Evolutionary conservation across 23 tunicate species (phyloP).

Genomic region (Clavelina lepadiformis): DNA sequence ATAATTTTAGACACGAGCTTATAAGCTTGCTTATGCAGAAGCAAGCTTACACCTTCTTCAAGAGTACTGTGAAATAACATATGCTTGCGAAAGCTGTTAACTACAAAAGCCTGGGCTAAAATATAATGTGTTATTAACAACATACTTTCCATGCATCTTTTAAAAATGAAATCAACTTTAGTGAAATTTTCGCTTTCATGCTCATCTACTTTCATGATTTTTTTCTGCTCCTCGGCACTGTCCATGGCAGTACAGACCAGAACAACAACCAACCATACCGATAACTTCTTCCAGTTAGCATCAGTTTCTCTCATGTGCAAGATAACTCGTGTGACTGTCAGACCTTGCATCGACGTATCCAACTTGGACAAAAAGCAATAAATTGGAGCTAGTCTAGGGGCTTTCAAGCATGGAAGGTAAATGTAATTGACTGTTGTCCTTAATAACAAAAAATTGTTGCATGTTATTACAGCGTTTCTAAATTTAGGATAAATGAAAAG

Average conservation of each 20-base stretch:
- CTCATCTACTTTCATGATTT: neutral
- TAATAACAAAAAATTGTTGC: too few species aligned
- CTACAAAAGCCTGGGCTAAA: neutral
- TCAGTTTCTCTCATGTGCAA: slow-evolving; percentile 3
- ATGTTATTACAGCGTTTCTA: too few species aligned
- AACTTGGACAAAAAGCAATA: slow-evolving; percentile 3
- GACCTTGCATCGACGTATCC: slow-evolving; percentile 12
- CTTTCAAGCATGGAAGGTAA: too few species aligned
- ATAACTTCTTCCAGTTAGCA: slow-evolving; percentile 11
- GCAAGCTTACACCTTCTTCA: too few species aligned
- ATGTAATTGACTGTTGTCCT: too few species aligned
- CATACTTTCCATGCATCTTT: slow-evolving; percentile 23
- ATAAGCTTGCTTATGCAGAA: too few species aligned
- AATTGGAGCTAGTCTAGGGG: too few species aligned
- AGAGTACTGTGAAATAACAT: too few species aligned
- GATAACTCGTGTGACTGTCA: slow-evolving; percentile 11
- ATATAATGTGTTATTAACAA: neutral
- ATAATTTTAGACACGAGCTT: neutral
- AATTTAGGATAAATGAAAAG: too few species aligned
- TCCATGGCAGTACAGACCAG: neutral
- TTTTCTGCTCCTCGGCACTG: neutral
- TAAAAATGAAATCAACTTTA: slow-evolving; percentile 2
- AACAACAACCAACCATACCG: slow-evolving; percentile 13
- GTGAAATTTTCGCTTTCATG: neutral
- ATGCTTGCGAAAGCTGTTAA: neutral